A percentile compares a stretch with the other conserved stretches of the same genome.
phyloP scores from a whole-genome alignment of 2,797 vertebrate genomes.

The Sphenodon punctatus region DNA sequence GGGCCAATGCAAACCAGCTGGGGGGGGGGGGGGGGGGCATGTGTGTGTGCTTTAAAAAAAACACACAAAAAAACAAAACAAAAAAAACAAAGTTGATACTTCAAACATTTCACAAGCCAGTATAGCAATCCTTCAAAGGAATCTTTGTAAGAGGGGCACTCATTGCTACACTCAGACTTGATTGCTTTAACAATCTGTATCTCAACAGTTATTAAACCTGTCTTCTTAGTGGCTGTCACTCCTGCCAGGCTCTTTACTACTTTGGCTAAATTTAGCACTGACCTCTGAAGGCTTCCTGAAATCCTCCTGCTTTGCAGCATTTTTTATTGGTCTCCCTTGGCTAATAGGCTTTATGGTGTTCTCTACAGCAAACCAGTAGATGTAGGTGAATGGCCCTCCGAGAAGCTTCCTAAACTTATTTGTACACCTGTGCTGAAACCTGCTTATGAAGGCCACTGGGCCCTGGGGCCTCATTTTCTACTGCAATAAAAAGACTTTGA shows the following conservation, averaged over 20 bases:
- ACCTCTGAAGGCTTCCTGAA: background rate
- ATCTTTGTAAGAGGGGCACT: background rate
- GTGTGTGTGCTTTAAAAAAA: background rate
- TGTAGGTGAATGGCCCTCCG: background rate
- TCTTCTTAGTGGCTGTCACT: background rate
- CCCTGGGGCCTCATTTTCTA: background rate
- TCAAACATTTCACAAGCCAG: background rate
- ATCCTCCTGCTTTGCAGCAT: background rate
- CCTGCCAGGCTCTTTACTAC: background rate
- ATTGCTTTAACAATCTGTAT: background rate
- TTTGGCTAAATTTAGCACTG: background rate
- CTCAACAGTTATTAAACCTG: background rate
- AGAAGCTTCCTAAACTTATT: background rate
- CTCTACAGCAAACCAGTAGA: background rate
- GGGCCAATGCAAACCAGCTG: background rate
- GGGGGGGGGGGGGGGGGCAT: no score
- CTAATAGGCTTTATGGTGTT: background rate
- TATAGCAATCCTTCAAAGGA: background rate
- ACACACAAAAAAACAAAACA: background rate
- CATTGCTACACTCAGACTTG: background rate
- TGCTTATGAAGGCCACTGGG: slow-evolving; percentile 12
- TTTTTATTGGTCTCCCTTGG: background rate
- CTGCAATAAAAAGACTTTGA: background rate
- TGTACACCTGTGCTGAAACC: background rate
- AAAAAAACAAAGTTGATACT: no score